phyloP scores from a whole-genome alignment of 2,797 vertebrate genomes.

The Phrynocephalus vlangalii region DNA sequence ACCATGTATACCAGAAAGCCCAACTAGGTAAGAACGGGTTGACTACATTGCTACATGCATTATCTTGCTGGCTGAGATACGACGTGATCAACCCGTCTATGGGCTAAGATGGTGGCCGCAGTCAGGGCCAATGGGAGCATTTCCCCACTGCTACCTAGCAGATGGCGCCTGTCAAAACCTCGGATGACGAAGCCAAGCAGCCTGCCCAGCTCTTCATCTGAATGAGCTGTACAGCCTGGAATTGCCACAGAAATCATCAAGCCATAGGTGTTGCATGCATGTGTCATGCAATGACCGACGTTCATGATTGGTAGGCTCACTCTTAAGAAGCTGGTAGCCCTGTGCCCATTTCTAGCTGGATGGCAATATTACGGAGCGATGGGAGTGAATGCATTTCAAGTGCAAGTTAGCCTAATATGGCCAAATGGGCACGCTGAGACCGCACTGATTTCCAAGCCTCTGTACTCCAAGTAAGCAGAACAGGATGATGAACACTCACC shows the following conservation, averaged over 20 bases:
- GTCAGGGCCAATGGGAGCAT: no score
- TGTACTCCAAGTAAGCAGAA: no score
- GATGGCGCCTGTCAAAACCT: no score
- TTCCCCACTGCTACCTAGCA: no score
- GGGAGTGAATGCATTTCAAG: background rate
- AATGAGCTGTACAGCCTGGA: background rate
- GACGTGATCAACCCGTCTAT: no score
- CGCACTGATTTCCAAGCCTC: background rate
- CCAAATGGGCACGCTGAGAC: background rate
- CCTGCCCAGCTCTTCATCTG: background rate
- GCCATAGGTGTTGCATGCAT: no score
- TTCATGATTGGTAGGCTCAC: background rate
- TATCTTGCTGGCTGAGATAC: background rate
- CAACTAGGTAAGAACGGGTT: background rate
- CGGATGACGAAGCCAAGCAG: background rate
- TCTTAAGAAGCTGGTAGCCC: background rate
- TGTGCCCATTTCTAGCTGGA: background rate
- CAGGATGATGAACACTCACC: slow-evolving; percentile 76
- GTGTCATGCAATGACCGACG: background rate
- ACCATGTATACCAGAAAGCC: background rate
- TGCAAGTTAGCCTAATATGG: background rate
- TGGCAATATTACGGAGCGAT: background rate
- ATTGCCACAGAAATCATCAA: background rate
- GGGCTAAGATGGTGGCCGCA: no score
- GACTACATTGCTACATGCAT: background rate